Base-by-base conservation (phyloP, 2,797 vertebrate species). In the Semotilus atromaculatus region DNA sequence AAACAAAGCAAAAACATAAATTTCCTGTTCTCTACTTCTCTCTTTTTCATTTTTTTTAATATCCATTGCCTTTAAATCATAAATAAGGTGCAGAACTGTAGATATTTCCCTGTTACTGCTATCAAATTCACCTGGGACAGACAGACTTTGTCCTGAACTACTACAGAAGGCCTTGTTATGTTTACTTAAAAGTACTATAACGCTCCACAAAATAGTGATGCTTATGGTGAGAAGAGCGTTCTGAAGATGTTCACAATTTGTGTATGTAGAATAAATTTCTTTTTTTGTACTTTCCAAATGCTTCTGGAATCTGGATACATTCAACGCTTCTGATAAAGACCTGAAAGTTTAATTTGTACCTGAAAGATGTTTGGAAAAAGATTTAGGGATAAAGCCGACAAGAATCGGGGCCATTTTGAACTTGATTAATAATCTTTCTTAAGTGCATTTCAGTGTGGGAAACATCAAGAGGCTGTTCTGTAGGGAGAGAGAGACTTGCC, bases 401-500 rank as follows among this genome's bases (percentile, higher is more conserved):
- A 84, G 72, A 51, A 75, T 68, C 14, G 21, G 38, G 34, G 26
- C 72, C 68, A 81, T 88, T 86, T 16, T 85, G 11, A 81, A 71
- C 62, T 81, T 80, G 34, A 86, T 84, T 82, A 87, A 83, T 86
- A 74, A 85, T 86, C 60, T 87, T 80, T 77, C 51, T 86, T 81
- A 68, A 79, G 82, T 43, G 64, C 43, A 40, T 78, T 60, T 83
- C 76, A 48, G 66, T 21, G 58, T 74, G 43, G 45, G 66, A 84
- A 78, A 85, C 77, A 83, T 88, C 80, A 87, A 78, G 72, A 40
- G 83, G 16, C n/a, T 68, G 48, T 78, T 87, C 76, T 81, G 79
- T 70, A 91, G 94, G 93, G 92, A 93, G 91, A 92, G 90, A 92
- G 91, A 82, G 77, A 88, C 86, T 90, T 90, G 92, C 93, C 93